These are phyloP conservation scores for Drosophila prolongata DNA, from an alignment of 2,888 invertebrate species.

Conservation along the genomic window DNA sequence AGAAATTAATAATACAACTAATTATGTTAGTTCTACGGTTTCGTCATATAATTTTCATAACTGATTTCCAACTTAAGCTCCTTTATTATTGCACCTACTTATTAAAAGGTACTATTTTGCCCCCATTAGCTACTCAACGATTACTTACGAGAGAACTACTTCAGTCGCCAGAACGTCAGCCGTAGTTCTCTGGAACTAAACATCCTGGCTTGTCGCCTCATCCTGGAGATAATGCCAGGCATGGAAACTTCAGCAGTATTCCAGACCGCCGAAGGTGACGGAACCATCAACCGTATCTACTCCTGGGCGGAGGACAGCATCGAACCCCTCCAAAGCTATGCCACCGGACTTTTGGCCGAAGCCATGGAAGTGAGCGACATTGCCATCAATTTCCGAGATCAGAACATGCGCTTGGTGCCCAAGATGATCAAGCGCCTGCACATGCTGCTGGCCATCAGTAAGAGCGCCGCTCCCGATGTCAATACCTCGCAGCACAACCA, in stretches of 20 bases:
- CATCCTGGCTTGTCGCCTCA: constrained; percentile 94
- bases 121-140: constrained; percentile 92
- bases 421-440: constrained; percentile 93
- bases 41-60: too few relatives aligned
- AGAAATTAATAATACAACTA: too few relatives aligned
- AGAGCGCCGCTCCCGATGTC: constrained; percentile 51
- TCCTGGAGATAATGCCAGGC: constrained; percentile 97
- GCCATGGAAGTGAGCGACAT: constrained; percentile 99
- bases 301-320: constrained; percentile 94
- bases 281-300: constrained; percentile 93
- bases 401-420: constrained; percentile 94
- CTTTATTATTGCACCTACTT: neutral
- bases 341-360: constrained; percentile 96
- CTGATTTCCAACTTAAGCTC: too few relatives aligned
- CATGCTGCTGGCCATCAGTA: constrained; percentile 86
- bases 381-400: constrained; percentile 93
- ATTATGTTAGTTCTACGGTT: too few relatives aligned
- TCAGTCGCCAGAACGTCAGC: constrained; percentile 89
- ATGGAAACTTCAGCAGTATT: constrained; percentile 97
- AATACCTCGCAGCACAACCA: constrained; percentile 15
- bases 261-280: constrained; percentile 90
- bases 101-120: neutral
- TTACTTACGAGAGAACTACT: constrained; percentile 94
- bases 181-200: constrained; percentile 88
- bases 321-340: constrained; percentile 97